These are phyloP conservation scores for Laspeyria flexula DNA, from an alignment of 2,888 invertebrate genomes.

Conservation along the genomic window DNA sequence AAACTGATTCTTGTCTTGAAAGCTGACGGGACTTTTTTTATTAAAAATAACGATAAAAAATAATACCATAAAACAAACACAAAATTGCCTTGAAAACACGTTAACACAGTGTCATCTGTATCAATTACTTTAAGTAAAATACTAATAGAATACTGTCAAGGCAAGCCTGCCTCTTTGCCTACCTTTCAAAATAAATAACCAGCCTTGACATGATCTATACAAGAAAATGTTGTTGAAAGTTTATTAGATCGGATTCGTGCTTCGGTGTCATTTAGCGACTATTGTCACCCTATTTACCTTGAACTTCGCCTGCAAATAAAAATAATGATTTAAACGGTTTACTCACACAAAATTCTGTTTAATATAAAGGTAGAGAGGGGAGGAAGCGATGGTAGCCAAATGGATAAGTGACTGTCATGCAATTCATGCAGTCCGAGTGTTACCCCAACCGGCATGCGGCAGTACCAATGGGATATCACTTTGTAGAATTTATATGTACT, in stretches of 20 bases:
- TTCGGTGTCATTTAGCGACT: conserved; percentile 22
- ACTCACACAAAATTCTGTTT: no score
- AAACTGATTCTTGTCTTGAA: background rate
- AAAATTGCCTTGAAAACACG: background rate
- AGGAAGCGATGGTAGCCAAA: no score
- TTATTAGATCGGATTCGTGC: conserved; percentile 18
- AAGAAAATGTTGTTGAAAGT: conserved; percentile 23
- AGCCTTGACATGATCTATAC: conserved; percentile 20
- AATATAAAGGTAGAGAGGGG: no score
- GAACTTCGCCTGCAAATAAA: conserved; percentile 17
- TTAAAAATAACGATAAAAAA: no score
- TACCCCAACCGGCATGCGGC: no score
- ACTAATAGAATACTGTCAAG: conserved; percentile 27
- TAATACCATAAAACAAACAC: no score
- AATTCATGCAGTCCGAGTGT: no score
- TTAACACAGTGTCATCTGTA: conserved; percentile 12
- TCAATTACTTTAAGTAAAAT: conserved; percentile 14
- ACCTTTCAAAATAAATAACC: conserved; percentile 12
- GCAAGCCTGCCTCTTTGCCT: conserved; percentile 11
- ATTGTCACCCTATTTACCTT: conserved; percentile 23
- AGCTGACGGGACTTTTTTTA: no score
- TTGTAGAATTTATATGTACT: no score
- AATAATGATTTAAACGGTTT: background rate
- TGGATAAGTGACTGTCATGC: no score
- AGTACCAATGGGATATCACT: no score